A percentile compares a stretch with the other conserved stretches of the same genome.
Evolutionary conservation across 2,797 vertebrate genomes (phyloP).

Genomic region (Loris lydekkerianus): DNA sequence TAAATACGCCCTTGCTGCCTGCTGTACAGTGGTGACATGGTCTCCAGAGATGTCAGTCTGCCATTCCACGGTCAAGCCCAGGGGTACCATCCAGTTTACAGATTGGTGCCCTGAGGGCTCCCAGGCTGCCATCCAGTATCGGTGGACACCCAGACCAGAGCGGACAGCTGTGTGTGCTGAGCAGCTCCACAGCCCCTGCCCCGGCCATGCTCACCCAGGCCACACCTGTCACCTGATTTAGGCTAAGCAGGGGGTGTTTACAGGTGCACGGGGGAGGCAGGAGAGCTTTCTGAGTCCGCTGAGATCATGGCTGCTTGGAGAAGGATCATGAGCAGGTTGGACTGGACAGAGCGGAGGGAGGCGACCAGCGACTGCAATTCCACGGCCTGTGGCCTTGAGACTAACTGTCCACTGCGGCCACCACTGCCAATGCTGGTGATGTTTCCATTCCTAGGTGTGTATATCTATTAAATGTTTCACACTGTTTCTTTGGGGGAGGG

Average conservation of each 20-base stretch:
- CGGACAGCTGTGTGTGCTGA: slow-evolving; percentile 88
- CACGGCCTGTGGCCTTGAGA: background rate
- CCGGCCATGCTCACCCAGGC: slow-evolving; percentile 90
- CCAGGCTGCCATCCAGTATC: slow-evolving; percentile 89
- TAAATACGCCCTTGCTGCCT: slow-evolving; percentile 86
- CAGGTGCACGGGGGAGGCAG: slow-evolving; percentile 88
- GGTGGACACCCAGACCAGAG: slow-evolving; percentile 86
- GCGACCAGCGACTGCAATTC: slow-evolving; percentile 84
- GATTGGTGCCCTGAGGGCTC: slow-evolving; percentile 95
- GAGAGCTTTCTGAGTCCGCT: slow-evolving; percentile 81
- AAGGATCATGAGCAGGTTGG: slow-evolving; percentile 90
- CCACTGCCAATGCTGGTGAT: slow-evolving; percentile 80
- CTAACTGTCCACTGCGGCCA: slow-evolving; percentile 41
- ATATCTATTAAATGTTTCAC: background rate
- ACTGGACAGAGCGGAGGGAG: slow-evolving; percentile 88
- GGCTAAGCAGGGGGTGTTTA: slow-evolving; percentile 88
- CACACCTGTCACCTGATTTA: slow-evolving; percentile 90
- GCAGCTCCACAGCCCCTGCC: slow-evolving; percentile 90
- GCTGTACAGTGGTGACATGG: slow-evolving; percentile 88
- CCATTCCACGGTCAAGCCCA: slow-evolving; percentile 94
- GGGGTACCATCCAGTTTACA: slow-evolving; percentile 92
- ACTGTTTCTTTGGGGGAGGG: background rate
- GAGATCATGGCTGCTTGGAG: slow-evolving; percentile 89
- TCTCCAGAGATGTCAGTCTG: slow-evolving; percentile 90
- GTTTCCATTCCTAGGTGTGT: background rate